A percentile compares a stretch with the other conserved stretches of the same genome.
Evolutionary conservation across 1,140 invertebrate genomes (phyloP).

Genomic region (Sipha flava): DNA sequence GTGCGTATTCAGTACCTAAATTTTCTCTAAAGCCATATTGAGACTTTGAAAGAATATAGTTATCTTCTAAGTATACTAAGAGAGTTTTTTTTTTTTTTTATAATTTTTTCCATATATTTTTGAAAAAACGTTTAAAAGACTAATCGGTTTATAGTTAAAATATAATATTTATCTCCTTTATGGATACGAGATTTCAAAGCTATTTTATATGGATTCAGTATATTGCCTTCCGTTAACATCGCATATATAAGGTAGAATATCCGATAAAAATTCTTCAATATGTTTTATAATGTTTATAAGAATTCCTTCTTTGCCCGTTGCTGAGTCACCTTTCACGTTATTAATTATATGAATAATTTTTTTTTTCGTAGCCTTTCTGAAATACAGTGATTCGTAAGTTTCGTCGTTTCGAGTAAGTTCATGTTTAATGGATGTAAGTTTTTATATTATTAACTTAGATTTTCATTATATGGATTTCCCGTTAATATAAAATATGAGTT

Average conservation of each 20-base stretch:
- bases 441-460: no score
- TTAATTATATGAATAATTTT: no score
- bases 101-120: not conserved
- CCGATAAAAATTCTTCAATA: not conserved
- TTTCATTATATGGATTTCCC: no score
- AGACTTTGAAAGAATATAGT: not conserved
- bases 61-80: no score
- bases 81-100: not conserved
- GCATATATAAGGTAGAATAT: not conserved
- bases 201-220: not conserved
- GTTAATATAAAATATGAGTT: no score
- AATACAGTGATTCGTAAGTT: no score
- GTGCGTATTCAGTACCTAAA: not conserved
- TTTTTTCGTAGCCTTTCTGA: no score
- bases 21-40: not conserved
- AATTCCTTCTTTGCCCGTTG: not conserved
- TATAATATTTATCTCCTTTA: not conserved
- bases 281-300: not conserved
- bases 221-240: not conserved
- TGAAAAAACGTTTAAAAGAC: not conserved
- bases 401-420: no score
- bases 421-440: no score
- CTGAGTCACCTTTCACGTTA: not conserved
- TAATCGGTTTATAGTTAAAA: not conserved
- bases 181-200: not conserved